A percentile compares a stretch with the other conserved stretches of the same genome.
phyloP scores from a whole-genome alignment of 1,140 invertebrate species.

The Hypothenemus hampei region DNA sequence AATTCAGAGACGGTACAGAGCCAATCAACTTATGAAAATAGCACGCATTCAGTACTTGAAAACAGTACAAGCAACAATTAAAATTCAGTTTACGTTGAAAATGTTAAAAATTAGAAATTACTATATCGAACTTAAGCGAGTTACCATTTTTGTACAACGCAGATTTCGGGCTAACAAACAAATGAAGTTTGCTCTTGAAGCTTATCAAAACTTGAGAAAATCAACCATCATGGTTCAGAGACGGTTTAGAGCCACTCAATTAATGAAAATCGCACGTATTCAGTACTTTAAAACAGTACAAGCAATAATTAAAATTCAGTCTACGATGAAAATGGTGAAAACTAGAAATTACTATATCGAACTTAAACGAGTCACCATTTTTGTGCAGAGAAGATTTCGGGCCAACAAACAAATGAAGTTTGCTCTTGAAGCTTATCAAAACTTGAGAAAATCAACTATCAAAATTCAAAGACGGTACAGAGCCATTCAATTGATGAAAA shows the following conservation, averaged over 20 bases:
- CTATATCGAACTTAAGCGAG: constrained; percentile 32
- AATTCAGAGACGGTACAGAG: constrained; percentile 41
- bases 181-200: too few species aligned
- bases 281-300: constrained; percentile 33
- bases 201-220: too few species aligned
- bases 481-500: too few species aligned
- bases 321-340: too few species aligned
- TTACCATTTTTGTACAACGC: constrained; percentile 37
- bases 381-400: too few species aligned
- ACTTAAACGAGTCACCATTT: too few species aligned
- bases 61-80: constrained; percentile 22
- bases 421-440: too few species aligned
- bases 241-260: constrained; percentile 35
- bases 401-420: too few species aligned
- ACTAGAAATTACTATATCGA: too few species aligned
- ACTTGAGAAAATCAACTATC: too few species aligned
- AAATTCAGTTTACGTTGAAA: constrained; percentile 40
- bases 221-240: constrained; percentile 38
- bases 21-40: constrained; percentile 36
- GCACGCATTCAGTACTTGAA: constrained; percentile 33
- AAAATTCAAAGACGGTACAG: too few species aligned
- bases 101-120: constrained; percentile 29
- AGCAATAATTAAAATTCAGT: constrained; percentile 30
- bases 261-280: constrained; percentile 33
- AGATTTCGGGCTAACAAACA: constrained; percentile 36